Conservation (phyloP, 1,140 invertebrate species). For the Drosophila sp. region DNA sequence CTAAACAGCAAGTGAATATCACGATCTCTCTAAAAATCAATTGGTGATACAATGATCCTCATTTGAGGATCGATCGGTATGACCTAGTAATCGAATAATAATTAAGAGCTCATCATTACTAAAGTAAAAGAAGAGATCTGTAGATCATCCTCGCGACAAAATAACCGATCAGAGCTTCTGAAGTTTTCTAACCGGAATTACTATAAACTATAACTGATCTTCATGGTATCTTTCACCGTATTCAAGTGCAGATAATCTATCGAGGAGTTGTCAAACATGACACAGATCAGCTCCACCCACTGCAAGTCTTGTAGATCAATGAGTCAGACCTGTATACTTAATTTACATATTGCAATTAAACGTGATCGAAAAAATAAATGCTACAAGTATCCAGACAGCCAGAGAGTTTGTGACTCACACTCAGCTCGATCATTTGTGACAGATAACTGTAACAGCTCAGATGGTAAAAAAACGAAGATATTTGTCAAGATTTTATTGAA, state of each 20-base stretch:
- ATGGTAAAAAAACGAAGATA: not conserved
- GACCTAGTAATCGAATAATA: not conserved
- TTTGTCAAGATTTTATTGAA: too few species aligned
- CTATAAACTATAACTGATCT: too few species aligned
- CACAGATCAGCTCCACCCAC: conserved; percentile 3
- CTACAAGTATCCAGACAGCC: conserved; percentile 5
- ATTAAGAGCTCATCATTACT: not conserved
- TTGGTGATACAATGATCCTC: too few species aligned
- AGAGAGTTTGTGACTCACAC: not conserved
- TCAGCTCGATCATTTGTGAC: not conserved
- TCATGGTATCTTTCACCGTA: not conserved
- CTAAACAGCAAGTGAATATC: too few species aligned
- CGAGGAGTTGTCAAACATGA: not conserved
- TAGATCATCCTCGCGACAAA: not conserved
- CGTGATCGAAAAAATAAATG: conserved; percentile 15
- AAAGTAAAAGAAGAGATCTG: not conserved
- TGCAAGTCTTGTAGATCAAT: conserved; percentile 1
- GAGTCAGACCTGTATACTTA: conserved; percentile 4
- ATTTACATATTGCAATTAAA: conserved; percentile 15
- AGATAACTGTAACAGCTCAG: not conserved
- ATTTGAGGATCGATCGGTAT: too few species aligned
- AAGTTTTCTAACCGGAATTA: too few species aligned
- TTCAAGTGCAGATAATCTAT: not conserved
- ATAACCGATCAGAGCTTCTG: not conserved
- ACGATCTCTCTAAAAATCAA: too few species aligned